Evolutionary conservation across 2,113 vertebrate species (phyloP).

Genomic region (Riparia riparia): DNA sequence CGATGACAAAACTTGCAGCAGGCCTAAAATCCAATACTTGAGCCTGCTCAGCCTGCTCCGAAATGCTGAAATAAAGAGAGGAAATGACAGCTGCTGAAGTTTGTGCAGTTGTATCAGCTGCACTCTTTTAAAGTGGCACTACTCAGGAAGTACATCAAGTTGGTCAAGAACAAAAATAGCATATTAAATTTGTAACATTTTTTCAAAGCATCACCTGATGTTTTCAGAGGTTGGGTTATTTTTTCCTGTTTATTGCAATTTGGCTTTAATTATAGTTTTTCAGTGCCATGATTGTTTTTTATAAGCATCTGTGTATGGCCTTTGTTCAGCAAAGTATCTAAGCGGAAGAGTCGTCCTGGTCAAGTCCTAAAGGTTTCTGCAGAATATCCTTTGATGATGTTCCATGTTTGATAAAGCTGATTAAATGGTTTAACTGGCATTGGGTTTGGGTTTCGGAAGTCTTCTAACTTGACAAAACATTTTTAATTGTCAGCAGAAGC

Average conservation of each 20-base stretch:
- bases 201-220: neutral
- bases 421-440: neutral
- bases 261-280: neutral
- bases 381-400: neutral
- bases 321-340: neutral
- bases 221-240: neutral
- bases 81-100: slow-evolving; percentile 25
- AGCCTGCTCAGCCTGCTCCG: neutral
- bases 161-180: neutral
- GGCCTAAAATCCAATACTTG: neutral
- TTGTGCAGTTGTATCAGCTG: neutral
- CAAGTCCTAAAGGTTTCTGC: neutral
- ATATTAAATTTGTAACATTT: neutral
- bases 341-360: neutral
- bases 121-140: slow-evolving; percentile 8
- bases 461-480: neutral
- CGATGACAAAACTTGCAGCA: neutral
- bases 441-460: neutral
- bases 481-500: neutral
- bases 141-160: neutral
- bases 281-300: neutral
- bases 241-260: neutral
- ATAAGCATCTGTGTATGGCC: neutral
- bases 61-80: slow-evolving; percentile 1
- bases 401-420: neutral